Percentiles rank a stretch among this genome's conserved stretches.
Conservation (phyloP, 2,113 vertebrate genomes). For the Hydrochoerus hydrochaeris region DNA sequence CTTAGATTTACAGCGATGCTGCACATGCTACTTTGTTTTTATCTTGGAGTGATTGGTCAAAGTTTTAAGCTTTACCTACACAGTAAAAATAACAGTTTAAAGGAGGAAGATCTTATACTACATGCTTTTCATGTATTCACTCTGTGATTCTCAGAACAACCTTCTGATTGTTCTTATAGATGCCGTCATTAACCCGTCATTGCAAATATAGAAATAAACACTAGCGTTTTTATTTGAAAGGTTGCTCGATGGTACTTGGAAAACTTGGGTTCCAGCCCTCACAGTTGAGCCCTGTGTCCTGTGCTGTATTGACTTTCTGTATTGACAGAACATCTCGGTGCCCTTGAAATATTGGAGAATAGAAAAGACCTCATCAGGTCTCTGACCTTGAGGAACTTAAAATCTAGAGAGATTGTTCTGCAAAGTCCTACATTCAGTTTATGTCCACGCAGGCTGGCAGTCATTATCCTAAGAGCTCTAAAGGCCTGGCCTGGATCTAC, state of each 20-base stretch:
- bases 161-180: neutral
- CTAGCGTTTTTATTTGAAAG: neutral
- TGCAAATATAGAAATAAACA: neutral
- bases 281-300: no score
- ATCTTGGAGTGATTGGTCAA: neutral
- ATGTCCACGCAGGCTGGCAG: neutral
- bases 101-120: neutral
- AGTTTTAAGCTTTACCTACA: neutral
- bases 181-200: neutral
- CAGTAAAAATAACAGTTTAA: neutral
- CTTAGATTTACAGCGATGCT: neutral
- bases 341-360: neutral
- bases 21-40: neutral
- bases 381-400: constrained; percentile 7
- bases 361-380: neutral
- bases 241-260: neutral
- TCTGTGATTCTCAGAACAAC: neutral
- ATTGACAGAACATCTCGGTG: neutral
- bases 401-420: neutral
- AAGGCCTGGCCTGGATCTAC: neutral
- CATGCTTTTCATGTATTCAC: neutral
- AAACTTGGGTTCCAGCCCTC: neutral
- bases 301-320: neutral
- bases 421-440: neutral
- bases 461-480: neutral